These are phyloP conservation scores for Eristalis intricaria DNA, from an alignment of 2,888 invertebrate species.

Conservation along the genomic window DNA sequence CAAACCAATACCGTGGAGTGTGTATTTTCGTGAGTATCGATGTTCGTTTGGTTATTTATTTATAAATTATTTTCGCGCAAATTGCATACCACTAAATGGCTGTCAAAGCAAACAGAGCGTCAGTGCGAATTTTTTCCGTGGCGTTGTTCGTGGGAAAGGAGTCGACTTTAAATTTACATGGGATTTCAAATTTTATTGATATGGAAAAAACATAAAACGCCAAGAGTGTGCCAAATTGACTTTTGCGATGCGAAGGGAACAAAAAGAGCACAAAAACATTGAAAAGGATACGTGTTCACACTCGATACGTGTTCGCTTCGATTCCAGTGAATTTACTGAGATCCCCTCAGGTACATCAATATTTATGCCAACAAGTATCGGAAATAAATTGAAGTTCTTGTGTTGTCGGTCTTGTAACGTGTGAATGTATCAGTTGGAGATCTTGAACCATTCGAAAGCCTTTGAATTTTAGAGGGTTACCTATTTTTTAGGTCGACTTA, in stretches of 20 bases:
- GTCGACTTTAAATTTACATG: neutral
- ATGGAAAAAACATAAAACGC: neutral
- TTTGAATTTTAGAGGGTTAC: neutral
- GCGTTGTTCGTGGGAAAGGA: neutral
- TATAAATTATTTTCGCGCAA: neutral
- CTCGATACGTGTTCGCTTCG: neutral
- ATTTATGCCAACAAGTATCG: conserved; percentile 17
- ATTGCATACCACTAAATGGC: neutral
- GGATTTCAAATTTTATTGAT: conserved; percentile 2
- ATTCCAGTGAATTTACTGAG: neutral
- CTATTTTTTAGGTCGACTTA: no score
- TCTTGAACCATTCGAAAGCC: neutral
- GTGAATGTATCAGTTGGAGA: neutral
- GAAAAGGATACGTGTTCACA: neutral
- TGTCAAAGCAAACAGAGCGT: neutral
- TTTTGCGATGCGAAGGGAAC: neutral
- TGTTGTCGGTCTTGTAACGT: neutral
- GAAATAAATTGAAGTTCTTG: neutral
- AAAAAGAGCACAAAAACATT: neutral
- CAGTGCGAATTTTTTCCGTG: neutral
- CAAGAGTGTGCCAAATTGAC: neutral
- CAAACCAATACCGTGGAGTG: neutral
- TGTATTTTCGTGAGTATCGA: neutral
- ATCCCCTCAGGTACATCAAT: conserved; percentile 4
- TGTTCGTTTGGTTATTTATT: neutral